Evolutionary conservation across 2,888 invertebrate genomes (phyloP), one percentile per base, ranked within the genome.

Genomic region (Micropterix aruncella): DNA sequence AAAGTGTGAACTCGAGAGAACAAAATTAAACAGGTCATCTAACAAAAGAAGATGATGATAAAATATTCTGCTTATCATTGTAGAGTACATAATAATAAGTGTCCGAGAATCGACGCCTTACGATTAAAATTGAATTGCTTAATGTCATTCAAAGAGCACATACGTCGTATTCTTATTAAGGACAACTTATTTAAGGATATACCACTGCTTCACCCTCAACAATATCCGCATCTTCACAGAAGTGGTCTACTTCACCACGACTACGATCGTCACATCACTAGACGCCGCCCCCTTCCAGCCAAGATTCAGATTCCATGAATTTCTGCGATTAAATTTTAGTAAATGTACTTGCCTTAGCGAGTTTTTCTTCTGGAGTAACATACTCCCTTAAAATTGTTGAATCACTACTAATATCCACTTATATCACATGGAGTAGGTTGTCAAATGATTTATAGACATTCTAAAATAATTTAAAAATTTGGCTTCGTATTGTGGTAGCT

Each of bases 341-440:
- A 39, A 19, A 45, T 38, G 42, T 42, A 38, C 3, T 41, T 27
- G 3, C 15, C 15, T 15, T 3, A 15, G 38, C 4, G 14, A 15
- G 15, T 38, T 15, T 38, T 38, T 14, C 14, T 38, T 15, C 14
- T 12, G 14, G 38, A 16, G n/a, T n/a, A n/a, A n/a, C n/a, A n/a
- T n/a, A n/a, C n/a, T n/a, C n/a, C 36, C 44, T 44, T 44, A 44
- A 46, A 27, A 46, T 46, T 46, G 44, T 46, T 43, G 43, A 43
- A 18, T 46, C 18, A 43, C 44, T 37, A 38, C 39, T 42, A 18
- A 45, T 42, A 19, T 45, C 45, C 19, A 27, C 38, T 45, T 45
- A 38, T 42, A 42, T 42, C 40, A 43, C n/a, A 43, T 40, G 40
- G 40, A 46, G 43, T 27, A 43, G 43, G 40, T 43, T 38, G 19